Evolutionary conservation across 2,888 invertebrate genomes (phyloP).

Genomic region (Trissolcus brochymenae): DNA sequence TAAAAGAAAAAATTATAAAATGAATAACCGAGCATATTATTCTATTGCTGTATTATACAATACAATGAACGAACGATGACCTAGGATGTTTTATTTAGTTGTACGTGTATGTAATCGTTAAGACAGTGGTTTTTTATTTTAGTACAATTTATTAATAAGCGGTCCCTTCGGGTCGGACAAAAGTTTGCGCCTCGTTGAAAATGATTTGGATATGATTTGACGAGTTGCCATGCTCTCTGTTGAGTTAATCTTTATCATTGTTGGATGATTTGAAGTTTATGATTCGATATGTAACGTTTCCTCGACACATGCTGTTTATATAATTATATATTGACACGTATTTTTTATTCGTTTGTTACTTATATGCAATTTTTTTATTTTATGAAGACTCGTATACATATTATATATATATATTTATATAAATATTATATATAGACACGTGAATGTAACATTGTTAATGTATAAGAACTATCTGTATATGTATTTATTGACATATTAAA

Average conservation of each 20-base stretch:
- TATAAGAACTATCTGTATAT: constrained; percentile 51
- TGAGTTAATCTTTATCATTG: constrained; percentile 25
- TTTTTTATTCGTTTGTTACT: constrained; percentile 58
- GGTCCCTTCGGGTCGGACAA: not conserved
- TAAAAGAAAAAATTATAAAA: not conserved
- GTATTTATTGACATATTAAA: constrained; percentile 56
- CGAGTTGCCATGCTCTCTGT: constrained; percentile 1
- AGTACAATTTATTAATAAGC: constrained; percentile 21
- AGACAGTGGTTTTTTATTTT: constrained; percentile 29
- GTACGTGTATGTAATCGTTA: constrained; percentile 47
- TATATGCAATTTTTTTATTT: constrained; percentile 52
- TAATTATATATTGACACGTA: constrained; percentile 30
- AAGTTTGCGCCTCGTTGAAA: not conserved
- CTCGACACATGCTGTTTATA: constrained; percentile 34
- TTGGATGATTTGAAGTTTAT: constrained; percentile 23
- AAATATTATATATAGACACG: constrained; percentile 48
- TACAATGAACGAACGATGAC: constrained; percentile 43
- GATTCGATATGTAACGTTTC: constrained; percentile 12
- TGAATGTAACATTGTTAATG: constrained; percentile 48
- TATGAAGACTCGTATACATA: constrained; percentile 45
- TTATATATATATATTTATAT: constrained; percentile 48
- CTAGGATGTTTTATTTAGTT: constrained; percentile 41
- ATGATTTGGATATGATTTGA: constrained; percentile 19
- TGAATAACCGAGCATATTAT: constrained; percentile 27
- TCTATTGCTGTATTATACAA: constrained; percentile 51